phyloP scores from a whole-genome alignment of 2,113 vertebrate genomes.

The Trematocara marginatum region DNA sequence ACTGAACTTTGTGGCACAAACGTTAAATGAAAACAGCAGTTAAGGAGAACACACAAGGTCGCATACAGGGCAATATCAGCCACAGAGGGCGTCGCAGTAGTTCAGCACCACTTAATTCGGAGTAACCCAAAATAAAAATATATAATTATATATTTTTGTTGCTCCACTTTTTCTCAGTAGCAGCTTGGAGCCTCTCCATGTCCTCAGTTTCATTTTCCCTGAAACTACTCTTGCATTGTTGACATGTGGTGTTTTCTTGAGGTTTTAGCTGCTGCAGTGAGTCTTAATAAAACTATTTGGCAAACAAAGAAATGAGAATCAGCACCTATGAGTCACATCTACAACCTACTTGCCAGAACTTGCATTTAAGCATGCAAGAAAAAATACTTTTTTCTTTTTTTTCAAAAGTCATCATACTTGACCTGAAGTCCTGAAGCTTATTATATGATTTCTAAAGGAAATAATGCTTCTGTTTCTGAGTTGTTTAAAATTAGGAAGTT shows the following conservation, averaged over 20 bases:
- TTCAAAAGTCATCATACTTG: background rate
- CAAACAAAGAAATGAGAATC: background rate
- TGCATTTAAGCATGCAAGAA: background rate
- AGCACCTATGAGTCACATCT: accelerated
- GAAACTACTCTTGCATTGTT: background rate
- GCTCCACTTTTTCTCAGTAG: background rate
- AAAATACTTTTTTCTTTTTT: background rate
- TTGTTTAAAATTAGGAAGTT: background rate
- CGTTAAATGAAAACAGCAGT: background rate
- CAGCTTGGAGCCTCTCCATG: background rate
- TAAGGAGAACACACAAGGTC: background rate
- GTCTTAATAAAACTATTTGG: background rate
- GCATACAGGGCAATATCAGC: background rate
- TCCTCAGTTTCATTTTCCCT: background rate
- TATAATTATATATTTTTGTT: background rate
- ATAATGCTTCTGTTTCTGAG: background rate
- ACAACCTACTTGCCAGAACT: background rate
- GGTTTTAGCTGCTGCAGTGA: background rate
- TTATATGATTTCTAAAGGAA: background rate
- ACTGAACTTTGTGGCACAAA: conserved; percentile 1
- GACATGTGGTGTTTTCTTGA: background rate
- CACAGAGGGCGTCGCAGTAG: background rate
- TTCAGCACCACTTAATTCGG: background rate
- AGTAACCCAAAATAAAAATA: background rate
- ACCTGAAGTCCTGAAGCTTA: background rate